Conservation (phyloP, 2,113 vertebrate genomes). For the Ibidorhyncha struthersii region DNA sequence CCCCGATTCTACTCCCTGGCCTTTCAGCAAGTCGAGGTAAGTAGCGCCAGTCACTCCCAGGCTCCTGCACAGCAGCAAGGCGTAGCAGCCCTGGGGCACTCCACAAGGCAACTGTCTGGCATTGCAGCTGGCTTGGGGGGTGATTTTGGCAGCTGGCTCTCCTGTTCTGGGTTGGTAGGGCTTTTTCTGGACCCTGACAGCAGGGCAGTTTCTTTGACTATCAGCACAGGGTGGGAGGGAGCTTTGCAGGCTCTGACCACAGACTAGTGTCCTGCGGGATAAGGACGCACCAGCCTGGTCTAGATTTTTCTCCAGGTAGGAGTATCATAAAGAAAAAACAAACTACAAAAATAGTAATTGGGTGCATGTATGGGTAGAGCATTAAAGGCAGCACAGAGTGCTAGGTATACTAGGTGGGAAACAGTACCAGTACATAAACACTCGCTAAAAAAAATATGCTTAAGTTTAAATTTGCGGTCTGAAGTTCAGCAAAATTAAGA, state of each 20-base stretch:
- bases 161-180: no score
- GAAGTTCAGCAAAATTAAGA: neutral
- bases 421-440: neutral
- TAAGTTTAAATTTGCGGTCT: neutral
- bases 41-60: neutral
- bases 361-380: no score
- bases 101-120: neutral
- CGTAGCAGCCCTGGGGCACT: neutral
- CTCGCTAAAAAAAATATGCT: neutral
- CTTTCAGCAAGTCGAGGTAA: slow-evolving; percentile 55
- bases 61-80: neutral
- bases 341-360: no score
- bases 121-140: neutral
- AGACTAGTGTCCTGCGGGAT: no score
- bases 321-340: no score
- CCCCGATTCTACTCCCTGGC: neutral
- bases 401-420: neutral
- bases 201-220: no score
- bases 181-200: no score
- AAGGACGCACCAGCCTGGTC: no score
- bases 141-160: no score
- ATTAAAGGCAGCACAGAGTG: no score
- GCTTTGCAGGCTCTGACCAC: neutral
- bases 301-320: no score
- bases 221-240: neutral